Conservation (phyloP, 1,140 invertebrate genomes). For the Leptopilina clavipes region DNA sequence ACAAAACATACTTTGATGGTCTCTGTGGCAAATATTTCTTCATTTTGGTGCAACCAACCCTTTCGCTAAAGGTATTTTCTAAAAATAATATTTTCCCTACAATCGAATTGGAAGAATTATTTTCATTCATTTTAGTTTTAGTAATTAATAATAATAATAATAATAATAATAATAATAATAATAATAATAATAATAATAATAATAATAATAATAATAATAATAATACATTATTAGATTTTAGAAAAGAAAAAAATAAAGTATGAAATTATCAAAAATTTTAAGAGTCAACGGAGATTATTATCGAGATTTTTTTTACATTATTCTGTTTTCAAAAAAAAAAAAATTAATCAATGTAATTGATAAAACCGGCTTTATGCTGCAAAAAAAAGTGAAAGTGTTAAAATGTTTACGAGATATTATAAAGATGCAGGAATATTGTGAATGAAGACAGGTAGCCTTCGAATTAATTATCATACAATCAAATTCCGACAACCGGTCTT, state of each 20-base stretch:
- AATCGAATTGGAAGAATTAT: neutral
- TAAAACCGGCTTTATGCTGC: neutral
- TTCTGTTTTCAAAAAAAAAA: neutral
- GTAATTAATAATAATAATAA: too few species aligned
- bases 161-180: too few species aligned
- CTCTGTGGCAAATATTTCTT: neutral
- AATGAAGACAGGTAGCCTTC: conserved; percentile 50
- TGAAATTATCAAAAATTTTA: too few species aligned
- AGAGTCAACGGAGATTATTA: neutral
- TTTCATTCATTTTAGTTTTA: neutral
- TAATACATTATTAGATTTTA: too few species aligned
- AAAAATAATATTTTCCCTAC: neutral
- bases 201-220: neutral
- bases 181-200: neutral
- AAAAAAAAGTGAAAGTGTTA: conserved; percentile 31
- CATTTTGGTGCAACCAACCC: neutral
- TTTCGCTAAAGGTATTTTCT: neutral
- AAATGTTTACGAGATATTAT: conserved; percentile 8
- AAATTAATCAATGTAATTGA: neutral
- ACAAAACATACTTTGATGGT: neutral
- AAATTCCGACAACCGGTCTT: conserved; percentile 54
- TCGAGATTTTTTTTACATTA: neutral
- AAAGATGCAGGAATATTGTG: conserved; percentile 27
- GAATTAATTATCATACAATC: conserved; percentile 59
- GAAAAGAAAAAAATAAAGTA: neutral